Conservation (phyloP, 2,797 vertebrate species). For the Knipowitschia caucasica region DNA sequence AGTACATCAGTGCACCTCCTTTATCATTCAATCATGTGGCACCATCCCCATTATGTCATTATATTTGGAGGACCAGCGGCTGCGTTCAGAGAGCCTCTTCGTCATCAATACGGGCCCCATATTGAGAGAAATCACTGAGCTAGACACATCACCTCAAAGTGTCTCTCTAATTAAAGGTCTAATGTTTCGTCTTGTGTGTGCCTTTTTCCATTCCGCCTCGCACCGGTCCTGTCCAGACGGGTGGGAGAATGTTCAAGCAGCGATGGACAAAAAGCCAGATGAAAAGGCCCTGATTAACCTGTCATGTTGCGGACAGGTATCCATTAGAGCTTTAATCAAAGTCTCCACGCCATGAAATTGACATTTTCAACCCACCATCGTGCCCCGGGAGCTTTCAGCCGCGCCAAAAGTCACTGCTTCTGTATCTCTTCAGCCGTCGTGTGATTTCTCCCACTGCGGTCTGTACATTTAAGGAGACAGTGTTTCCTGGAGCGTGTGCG, state of each 20-base stretch:
- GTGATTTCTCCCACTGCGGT: slow-evolving; percentile 34
- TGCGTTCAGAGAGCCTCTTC: slow-evolving; percentile 29
- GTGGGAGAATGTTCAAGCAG: slow-evolving; percentile 43
- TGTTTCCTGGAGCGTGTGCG: slow-evolving; percentile 22
- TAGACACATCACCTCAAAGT: slow-evolving; percentile 46
- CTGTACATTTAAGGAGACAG: slow-evolving; percentile 31
- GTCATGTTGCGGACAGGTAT: slow-evolving; percentile 76
- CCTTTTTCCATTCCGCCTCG: slow-evolving; percentile 46
- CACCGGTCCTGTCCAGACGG: slow-evolving; percentile 31
- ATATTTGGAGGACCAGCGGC: slow-evolving; percentile 37
- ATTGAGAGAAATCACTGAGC: slow-evolving; percentile 50
- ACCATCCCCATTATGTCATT: slow-evolving; percentile 29
- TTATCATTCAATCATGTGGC: slow-evolving; percentile 35
- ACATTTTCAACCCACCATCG: slow-evolving; percentile 68
- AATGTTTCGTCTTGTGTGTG: slow-evolving; percentile 54
- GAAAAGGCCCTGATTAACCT: slow-evolving; percentile 74
- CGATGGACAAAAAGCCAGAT: slow-evolving; percentile 60
- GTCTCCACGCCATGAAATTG: slow-evolving; percentile 77
- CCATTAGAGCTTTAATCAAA: slow-evolving; percentile 76
- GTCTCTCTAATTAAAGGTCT: slow-evolving; percentile 60
- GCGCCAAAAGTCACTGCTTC: slow-evolving; percentile 37
- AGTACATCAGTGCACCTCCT: slow-evolving; percentile 4
- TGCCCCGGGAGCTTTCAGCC: slow-evolving; percentile 44
- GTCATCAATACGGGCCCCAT: slow-evolving; percentile 36
- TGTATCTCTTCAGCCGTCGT: slow-evolving; percentile 36